Evolutionary conservation across 92 coral and sea anemone genomes (phyloP).

Genomic region (Scolanthus callimorphus): DNA sequence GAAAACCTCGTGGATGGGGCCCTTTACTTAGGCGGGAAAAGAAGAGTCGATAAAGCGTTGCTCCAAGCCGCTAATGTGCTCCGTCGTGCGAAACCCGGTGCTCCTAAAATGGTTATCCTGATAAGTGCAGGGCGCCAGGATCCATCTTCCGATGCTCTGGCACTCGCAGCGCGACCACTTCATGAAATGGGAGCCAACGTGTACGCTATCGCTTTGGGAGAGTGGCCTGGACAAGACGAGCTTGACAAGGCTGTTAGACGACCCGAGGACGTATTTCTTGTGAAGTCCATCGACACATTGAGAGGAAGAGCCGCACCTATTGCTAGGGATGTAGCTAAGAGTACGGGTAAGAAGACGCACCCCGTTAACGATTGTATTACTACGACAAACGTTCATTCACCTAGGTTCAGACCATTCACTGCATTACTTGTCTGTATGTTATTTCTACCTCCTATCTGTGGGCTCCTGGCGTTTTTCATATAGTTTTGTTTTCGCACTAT

Average conservation of each 20-base stretch:
- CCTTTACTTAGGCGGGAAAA: slow-evolving; percentile 46
- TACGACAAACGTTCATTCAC: no score
- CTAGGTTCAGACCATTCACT: no score
- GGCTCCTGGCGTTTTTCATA: no score
- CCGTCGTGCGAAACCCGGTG: slow-evolving; percentile 27
- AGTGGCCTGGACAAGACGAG: slow-evolving; percentile 32
- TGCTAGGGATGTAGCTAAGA: slow-evolving; percentile 41
- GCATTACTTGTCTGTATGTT: no score
- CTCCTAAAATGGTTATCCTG: slow-evolving; percentile 39
- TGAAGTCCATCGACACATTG: slow-evolving; percentile 34
- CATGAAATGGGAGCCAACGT: slow-evolving; percentile 40
- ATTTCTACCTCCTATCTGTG: no score
- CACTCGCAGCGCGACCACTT: slow-evolving; percentile 60
- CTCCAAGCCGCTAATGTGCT: slow-evolving; percentile 47
- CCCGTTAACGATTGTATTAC: background rate
- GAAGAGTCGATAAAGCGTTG: slow-evolving; percentile 67
- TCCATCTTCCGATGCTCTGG: slow-evolving; percentile 37
- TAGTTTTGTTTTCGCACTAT: no score
- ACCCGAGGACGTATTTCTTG: slow-evolving; percentile 40
- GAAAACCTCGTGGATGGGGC: slow-evolving; percentile 38
- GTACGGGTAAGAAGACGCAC: slow-evolving; percentile 38
- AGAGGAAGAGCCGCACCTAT: slow-evolving; percentile 15
- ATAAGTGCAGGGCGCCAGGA: slow-evolving; percentile 45
- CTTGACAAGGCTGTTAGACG: slow-evolving; percentile 45
- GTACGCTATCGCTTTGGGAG: slow-evolving; percentile 68